Conservation (phyloP, 53 echinoderm and acorn worm genomes). For the Apostichopus leukothele region DNA sequence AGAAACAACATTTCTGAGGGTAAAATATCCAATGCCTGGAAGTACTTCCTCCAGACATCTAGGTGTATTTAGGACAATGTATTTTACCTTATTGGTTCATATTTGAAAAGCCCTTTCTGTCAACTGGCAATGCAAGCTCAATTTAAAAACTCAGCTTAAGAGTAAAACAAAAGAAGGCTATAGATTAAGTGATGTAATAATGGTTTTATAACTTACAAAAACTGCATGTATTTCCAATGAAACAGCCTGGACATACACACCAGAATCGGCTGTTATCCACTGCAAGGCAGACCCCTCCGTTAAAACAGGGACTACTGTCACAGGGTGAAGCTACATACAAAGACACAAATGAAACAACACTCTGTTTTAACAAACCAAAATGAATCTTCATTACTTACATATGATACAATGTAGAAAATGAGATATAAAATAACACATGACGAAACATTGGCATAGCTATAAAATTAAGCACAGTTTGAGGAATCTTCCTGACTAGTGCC, state of each 20-base stretch:
- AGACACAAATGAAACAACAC: no score
- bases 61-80: no score
- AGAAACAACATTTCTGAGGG: no score
- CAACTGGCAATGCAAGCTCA: not conserved
- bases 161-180: no score
- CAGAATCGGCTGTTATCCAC: not conserved
- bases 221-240: constrained; percentile 2
- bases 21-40: no score
- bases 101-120: not conserved
- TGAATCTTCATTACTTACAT: not conserved
- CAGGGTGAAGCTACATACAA: constrained; percentile 15
- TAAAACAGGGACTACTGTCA: constrained; percentile 26
- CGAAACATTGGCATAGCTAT: not conserved
- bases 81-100: not conserved
- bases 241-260: constrained; percentile 43
- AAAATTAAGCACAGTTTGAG: not conserved
- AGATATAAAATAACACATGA: not conserved
- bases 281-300: constrained; percentile 39
- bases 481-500: not conserved
- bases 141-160: not conserved
- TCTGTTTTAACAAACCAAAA: not conserved
- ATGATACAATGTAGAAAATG: not conserved
- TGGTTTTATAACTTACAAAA: not conserved
- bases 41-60: no score
- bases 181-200: not conserved